Evolutionary conservation across 2,113 vertebrate genomes (phyloP), one percentile per base, ranked within the genome.

Genomic region (Syrrhaptes paradoxus): DNA sequence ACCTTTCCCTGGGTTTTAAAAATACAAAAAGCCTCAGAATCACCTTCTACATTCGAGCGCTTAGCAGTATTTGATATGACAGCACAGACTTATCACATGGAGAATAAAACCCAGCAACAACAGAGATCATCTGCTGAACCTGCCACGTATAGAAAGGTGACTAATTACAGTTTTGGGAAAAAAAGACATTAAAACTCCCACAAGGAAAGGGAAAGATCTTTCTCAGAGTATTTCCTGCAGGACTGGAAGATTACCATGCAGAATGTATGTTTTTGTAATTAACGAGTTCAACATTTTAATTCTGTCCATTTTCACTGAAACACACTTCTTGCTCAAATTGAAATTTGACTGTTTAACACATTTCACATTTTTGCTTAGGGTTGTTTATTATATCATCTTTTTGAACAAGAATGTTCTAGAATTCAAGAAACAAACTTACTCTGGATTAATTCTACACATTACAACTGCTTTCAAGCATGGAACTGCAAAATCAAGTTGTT

Each of bases 81-180:
- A 96, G 90, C 81, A 92, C 79, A 94, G 91, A 98, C 97, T 98
- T 98, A 86, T 96, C 97, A 93, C 87, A 97, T 94, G 96, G 95
- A 96, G 97, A 98, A 97, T 93, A 97, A 97, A 97, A 96, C 94
- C 20, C 36, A 21, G 49, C 97, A 97, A 96, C 94, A 97, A 79
- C 34, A 94, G 97, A 94, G 95, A 85, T 96, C 89, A 94, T 95
- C 94, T 95, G 91, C 89, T 97, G 95, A 95, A 96, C 89, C 85
- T 90, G 95, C 92, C 95, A 97, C 78, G 34, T 22, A 91, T 31
- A 90, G 45, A 85, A 94, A 87, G 90, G 79, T 67, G 55, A 97
- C 70, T 92, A 96, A 98, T 97, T 87, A 90, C 85, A 90, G 84
- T 84, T 96, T 92, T 7, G 14, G 55, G 72, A 91, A 62, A 71